Evolutionary conservation across 2,797 vertebrate genomes (phyloP).

Genomic region (Apogon talboti): DNA sequence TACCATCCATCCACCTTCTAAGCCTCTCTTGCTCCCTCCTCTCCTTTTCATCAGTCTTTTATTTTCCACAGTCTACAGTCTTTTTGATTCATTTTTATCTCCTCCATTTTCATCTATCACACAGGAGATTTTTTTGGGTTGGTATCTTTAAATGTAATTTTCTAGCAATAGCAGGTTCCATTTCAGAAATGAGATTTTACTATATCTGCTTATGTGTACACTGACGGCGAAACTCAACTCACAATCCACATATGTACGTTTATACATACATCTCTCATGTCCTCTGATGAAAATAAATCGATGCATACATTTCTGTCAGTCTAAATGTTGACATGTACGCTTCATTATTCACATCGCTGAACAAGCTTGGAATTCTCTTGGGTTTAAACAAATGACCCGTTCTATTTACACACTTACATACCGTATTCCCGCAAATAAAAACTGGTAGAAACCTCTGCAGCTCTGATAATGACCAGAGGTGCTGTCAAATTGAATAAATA

Average conservation of each 20-base stretch:
- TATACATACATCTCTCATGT: constrained; percentile 19
- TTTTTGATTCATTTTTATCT: constrained; percentile 76
- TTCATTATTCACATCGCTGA: constrained; percentile 66
- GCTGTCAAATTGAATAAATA: too few relatives aligned
- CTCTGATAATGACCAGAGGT: too few relatives aligned
- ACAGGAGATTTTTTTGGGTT: constrained; percentile 27
- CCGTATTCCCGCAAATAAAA: too few relatives aligned
- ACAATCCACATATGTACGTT: constrained; percentile 1
- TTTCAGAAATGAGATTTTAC: constrained; percentile 62
- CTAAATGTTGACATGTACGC: constrained; percentile 52
- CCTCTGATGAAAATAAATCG: constrained; percentile 27
- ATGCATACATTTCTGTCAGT: constrained; percentile 23
- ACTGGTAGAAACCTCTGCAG: too few relatives aligned
- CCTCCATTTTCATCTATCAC: constrained; percentile 71
- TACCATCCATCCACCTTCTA: constrained; percentile 76
- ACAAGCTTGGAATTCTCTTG: constrained; percentile 67
- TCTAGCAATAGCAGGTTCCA: constrained; percentile 53
- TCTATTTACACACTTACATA: constrained; percentile 60
- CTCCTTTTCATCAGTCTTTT: constrained; percentile 72
- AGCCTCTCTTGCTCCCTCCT: constrained; percentile 68
- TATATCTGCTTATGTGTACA: constrained; percentile 34
- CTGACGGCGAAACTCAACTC: constrained; percentile 40
- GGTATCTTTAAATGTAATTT: constrained; percentile 61
- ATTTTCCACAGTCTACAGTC: constrained; percentile 63
- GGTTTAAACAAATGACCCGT: constrained; percentile 71